Evolutionary conservation across 1,140 invertebrate genomes (phyloP), one percentile per base, ranked within the genome.

Genomic region (Drosophila murphyi): DNA sequence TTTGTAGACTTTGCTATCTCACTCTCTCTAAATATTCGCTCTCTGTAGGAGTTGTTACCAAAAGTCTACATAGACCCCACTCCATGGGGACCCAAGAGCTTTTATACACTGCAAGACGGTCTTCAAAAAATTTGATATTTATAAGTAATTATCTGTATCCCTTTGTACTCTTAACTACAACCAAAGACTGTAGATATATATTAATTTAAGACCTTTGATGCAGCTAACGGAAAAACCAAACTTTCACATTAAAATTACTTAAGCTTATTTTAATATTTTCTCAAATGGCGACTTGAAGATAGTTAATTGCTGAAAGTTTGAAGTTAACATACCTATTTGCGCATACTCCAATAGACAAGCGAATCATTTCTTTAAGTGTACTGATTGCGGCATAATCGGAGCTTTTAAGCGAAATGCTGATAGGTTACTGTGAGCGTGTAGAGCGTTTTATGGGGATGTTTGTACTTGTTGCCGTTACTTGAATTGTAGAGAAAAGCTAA

Each of bases 381-480:
- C 1, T 12, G 3, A 4, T 2, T 52, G 37, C 62, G 37, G 45
- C 28, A 31, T 31, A 39, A 8, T 37, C 4, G 77, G 71, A 87
- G 83, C 83, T 87, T 55, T 54, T 29, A 2, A 32, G 57, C 41
- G 45, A 54, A 54, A 29, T 78, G 29, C 73, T 76, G 68, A 65
- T 52, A 78, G 69, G 68, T 76, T 70, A 73, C 79, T 76, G 61
- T 52, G 34, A 50, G 57, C 52, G 65, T 55, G 70, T 72, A 77
- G 65, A 61, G 34, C 48, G 10, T 78, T 39, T 20, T 43, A 5
- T 41, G 28, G 67, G 67, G 52, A 65, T 55, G 68, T 48, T 70
- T 78, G 41, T 88, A 89, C 85, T 89, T 89, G 85, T 89, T 89
- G 85, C 80, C 80, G 64, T 73, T 73, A 70, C 54, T 76, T 61